Evolutionary conservation across 2,888 invertebrate genomes (phyloP).

Genomic region (Diplazon laetatorius): DNA sequence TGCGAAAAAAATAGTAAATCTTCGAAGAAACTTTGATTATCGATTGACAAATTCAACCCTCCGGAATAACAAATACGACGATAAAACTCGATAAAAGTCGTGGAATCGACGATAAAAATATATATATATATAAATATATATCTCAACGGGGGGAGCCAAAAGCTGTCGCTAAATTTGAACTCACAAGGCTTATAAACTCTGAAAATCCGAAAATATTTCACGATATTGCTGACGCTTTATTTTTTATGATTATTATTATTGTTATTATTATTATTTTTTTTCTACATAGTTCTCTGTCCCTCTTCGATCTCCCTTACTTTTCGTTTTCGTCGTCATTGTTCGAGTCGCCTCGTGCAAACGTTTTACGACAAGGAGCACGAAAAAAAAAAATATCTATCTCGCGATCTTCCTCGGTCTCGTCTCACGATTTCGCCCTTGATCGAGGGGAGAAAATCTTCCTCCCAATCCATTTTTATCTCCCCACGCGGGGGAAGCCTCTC

Average conservation of each 20-base stretch:
- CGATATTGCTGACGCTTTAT: slow-evolving; percentile 32
- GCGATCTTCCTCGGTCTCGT: background rate
- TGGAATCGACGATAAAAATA: slow-evolving; percentile 39
- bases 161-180: slow-evolving; percentile 38
- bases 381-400: background rate
- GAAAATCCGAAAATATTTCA: slow-evolving; percentile 37
- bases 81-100: slow-evolving; percentile 32
- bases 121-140: too few species aligned
- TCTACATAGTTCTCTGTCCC: background rate
- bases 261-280: slow-evolving; percentile 2
- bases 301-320: slow-evolving; percentile 3
- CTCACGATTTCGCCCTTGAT: background rate
- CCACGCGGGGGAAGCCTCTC: slow-evolving; percentile 35
- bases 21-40: background rate
- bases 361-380: slow-evolving; percentile 1
- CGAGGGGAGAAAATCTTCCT: slow-evolving; percentile 15
- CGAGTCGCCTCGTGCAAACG: background rate
- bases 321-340: background rate
- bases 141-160: background rate
- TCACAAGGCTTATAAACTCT: slow-evolving; percentile 43
- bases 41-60: slow-evolving; percentile 17
- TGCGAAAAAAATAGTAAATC: too few species aligned
- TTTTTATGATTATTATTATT: background rate
- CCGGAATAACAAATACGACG: slow-evolving; percentile 44
- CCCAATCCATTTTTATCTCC: slow-evolving; percentile 39